Base-by-base conservation (phyloP, 2,888 invertebrate species). In the Drosophila lutescens region DNA sequence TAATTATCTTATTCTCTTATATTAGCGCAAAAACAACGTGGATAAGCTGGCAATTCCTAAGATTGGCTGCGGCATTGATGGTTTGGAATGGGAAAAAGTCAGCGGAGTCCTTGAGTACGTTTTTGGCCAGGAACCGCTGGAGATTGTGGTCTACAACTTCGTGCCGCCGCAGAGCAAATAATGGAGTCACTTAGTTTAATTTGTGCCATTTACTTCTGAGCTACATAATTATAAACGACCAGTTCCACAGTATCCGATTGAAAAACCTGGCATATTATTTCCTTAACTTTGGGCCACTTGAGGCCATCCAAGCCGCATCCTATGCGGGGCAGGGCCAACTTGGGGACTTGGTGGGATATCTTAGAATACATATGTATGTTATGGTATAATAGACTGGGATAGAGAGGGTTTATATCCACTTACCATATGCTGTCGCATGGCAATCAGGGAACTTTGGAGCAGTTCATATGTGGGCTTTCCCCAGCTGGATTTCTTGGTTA, bases 1-100 rank as follows among this genome's bases (percentile, higher is more conserved):
- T 5, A 7, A 13, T 5, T 13, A 0, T 7, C 4, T 17, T 46
- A 44, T 23, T 41, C 2, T 6, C 2, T 15, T 47, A 20, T 43
- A 46, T 12, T 67, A 85, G 84, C 80, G 91, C 32, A 75, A 92
- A 59, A 89, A 94, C 73, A 82, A 92, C 9, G 93, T 95, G 0
- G 90, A 89, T 32, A 92, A 93, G 49, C 77, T 95, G 60, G 94
- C 95, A 2, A 94, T 95, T 88, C 95, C 95, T 0, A 91, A 92
- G 63, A 94, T 95, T 73, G 95, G 95, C 2, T 95, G 95, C 85
- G 95, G 95, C 36, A 92, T 95, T 41, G 95, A 95, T 89, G 91
- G 93, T 17, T 91, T 95, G 4, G 92, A 94, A 71, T 95, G 95
- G 95, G 86, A 89, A 1, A 91, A 92, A 32, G 95, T 95, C 0